Base-by-base conservation (phyloP, 1,140 invertebrate species). In the Sinonovacula constricta region DNA sequence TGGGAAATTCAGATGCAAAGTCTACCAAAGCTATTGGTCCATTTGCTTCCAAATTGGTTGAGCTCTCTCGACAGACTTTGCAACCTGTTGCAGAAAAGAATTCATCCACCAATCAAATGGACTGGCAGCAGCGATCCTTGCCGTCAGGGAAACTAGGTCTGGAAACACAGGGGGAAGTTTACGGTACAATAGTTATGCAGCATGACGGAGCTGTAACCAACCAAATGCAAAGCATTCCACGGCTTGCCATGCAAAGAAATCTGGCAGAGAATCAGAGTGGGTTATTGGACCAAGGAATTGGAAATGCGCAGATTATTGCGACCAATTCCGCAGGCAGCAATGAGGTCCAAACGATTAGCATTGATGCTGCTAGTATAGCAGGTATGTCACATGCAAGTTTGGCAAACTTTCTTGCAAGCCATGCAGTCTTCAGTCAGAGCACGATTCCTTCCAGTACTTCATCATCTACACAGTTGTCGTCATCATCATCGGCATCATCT, bases 31-130 rank as follows among this genome's bases (percentile, higher is more conserved):
- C 36, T 39, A n/a, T 71, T 14, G 68, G 71, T 33, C 71, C 71
- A 5, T 74, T 63, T 65, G 57, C 71, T 51, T 36, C 51, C 7
- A 74, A 74, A 39, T 45, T 74, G n/a, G 65, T 63, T 4, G 33
- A 70, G 39, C 56, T 70, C 30, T 70, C 68, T 45, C 54, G 30
- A 3, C 68, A 70, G 31, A 70, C 54, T 14, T 24, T 36, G 12
- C 14, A 10, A 45, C 18, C 39, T 10, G 7, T 18, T 10, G 39
- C 7, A 45, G 39, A n/a, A n/a, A n/a, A n/a, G n/a, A n/a, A n/a
- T n/a, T n/a, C n/a, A n/a, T n/a, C n/a, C n/a, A n/a, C n/a, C n/a
- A n/a, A n/a, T n/a, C n/a, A n/a, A n/a, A n/a, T n/a, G 39, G 39
- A 45, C 39, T 45, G 39, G 39, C 39, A 45, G 39, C 18, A 18